Base-by-base conservation (phyloP, 2,888 invertebrate species). In the Plagodis pulveraria region DNA sequence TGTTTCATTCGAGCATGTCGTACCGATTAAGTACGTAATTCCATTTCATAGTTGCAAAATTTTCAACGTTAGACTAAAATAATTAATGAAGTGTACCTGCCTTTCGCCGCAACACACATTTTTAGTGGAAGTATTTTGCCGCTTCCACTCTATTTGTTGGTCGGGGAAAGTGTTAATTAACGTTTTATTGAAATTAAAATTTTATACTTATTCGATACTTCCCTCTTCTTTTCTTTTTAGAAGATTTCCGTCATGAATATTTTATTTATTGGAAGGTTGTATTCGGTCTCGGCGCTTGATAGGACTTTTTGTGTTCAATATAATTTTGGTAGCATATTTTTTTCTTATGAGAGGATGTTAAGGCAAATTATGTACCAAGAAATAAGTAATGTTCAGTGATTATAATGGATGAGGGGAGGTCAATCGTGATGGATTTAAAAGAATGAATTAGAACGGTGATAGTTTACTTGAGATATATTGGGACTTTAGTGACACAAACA, bases 11-110 rank as follows among this genome's bases (percentile, higher is more conserved):
- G 36, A 47, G 62, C 65, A 67, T 60, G 56, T 50, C 48, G 54
- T 63, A 47, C 50, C 46, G 53, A 56, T 59, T 63, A 65, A 60
- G 62, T 60, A 57, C 58, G 60, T 56, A 58, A 67, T 67, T 65
- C 52, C 60, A 66, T 69, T 66, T 55, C 58, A 41, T 45, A 62
- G 65, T 58, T 62, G 71, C 65, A 67, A 45, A 69, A 73, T 69
- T 73, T 67, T 66, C 66, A 66, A 67, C 66, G 68, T 74, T 71
- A 59, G 66, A 64, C 70, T 66, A 67, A 73, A 77, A 70, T 76
- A 73, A 73, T 77, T 71, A 76, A 78, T 72, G 69, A 70, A 72
- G 67, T 66, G 46, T 64, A 61, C 69, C 65, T 62, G 59, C 66
- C 67, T 64, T 73, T 69, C 65, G 59, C 67, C 40, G 10, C 40